Base-by-base conservation (phyloP, 2,888 invertebrate genomes). In the Pollenia griseotomentosa region DNA sequence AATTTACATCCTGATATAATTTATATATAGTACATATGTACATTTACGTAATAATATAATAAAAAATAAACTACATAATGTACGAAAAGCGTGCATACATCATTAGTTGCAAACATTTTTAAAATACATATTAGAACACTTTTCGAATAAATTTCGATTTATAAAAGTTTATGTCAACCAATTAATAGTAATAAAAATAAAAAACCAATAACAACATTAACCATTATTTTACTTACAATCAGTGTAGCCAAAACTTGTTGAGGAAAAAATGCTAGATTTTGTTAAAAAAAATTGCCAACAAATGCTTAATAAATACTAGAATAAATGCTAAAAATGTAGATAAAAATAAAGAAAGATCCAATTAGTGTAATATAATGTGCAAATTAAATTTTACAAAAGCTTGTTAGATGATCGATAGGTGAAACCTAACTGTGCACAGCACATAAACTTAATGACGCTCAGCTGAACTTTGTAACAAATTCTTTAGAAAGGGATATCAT, bases 101-200 rank as follows among this genome's bases (percentile, higher is more conserved):
- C 53, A 51, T 40, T 66, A 59, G 10, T 59, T 80, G 19, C 42
- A 82, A 81, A 70, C 42, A 75, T 19, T 63, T 73, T 61, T 66
- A 61, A 74, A 63, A 44, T 44, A 57, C 66, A 61, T 59, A 68
- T 33, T 80, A 78, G 42, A 83, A n/a, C 71, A 83, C 80, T 53
- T 77, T 77, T 73, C 55, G 74, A 42, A 46, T 48, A 77, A 19
- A 83, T 66, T 83, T 77, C 14, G 66, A 73, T 65, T 77, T 53
- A 73, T 86, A 66, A 87, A 68, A 63, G 81, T 87, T 84, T 68
- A 73, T 80, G 65, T 81, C 75, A 83, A 63, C 65, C 71, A 77
- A 74, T 74, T 73, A 79, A 71, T 77, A 74, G 46, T 65, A 85
- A 83, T 75, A 55, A 73, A 66, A 80, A 80, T 55, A 48, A 85